Base-by-base conservation (phyloP, 2,888 invertebrate species). In the Neoascia interrupta region DNA sequence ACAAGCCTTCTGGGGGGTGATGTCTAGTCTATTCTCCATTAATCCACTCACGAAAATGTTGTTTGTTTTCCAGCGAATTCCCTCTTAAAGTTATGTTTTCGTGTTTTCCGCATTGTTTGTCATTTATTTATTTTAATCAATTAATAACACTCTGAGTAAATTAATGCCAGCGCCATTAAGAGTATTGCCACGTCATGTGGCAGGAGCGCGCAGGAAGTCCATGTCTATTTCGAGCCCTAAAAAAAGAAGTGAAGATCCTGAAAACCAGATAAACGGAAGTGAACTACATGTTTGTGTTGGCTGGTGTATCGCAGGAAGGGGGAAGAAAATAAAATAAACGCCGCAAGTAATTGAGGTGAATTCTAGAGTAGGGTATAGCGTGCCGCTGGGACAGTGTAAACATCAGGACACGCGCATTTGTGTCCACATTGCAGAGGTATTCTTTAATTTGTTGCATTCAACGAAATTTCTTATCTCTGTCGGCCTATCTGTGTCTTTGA, bases 191-290 rank as follows among this genome's bases (percentile, higher is more conserved):
- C n/a, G 13, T 1, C 28, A 21, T n/a, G n/a, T 23, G 3, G 47
- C 28, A 26, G 16, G 5, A 21, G 41, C 5, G 11, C 18, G 19
- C 3, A 3, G n/a, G 21, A 43, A 21, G 31, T 31, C 5, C 36
- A 37, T 26, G 26, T 45, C 21, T 15, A 11, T 6, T 36, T 28
- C 1, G n/a, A 10, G 26, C 5, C 5, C 10, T n/a, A n/a, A n/a
- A n/a, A n/a, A n/a, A n/a, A n/a, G n/a, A 21, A 34, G n/a, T 39
- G 49, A 43, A 69, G 58, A 69, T 69, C 41, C 69, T 51, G 19
- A 15, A 8, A 31, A 18, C 21, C 10, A 69, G 58, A 58, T 58
- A 66, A 69, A 34, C 34, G 18, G 15, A 43, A 60, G 58, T 58
- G 19, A 36, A 58, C 34, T 13, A 21, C n/a, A 43, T 34, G 21